Base-by-base conservation (phyloP, 2,113 vertebrate genomes). In the Ceyx cyanopectus region DNA sequence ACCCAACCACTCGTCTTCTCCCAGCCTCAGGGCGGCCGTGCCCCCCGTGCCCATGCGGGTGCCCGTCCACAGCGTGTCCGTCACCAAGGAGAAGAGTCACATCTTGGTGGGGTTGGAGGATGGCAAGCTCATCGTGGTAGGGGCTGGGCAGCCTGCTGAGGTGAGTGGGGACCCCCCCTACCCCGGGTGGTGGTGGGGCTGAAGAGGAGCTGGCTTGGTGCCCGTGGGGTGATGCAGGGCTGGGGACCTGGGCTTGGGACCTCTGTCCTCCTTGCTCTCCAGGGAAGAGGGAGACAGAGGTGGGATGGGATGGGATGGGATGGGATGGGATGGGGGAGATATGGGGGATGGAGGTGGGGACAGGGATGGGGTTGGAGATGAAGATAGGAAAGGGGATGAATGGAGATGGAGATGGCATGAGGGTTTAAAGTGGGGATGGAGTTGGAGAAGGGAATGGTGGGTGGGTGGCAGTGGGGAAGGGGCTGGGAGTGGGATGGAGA, bases 71-170 rank as follows among this genome's bases (percentile, higher is more conserved):
- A 98, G 99, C 53, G 98, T 99, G 86, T 98, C 99, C 0, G 97
- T 99, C 96, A 99, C 99, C 80, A 99, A 99, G 96, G 99, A 99
- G 97, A 98, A 88, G 96, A 99, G 99, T 96, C 99, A 99, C 95
- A 98, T 99, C 93, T 96, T 99, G 23, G 98, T 99, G 96, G 99
- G 99, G 29, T 96, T 99, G 80, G 99, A 99, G 85, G 99, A 99
- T 1, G 99, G 99, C 26, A 99, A 99, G 87, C 97, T 99, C 48
- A 99, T 99, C 4, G 99, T 99, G 92, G 99, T 99, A 95, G 98
- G 99, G 41, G 98, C 99, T 1, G 99, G 99, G 73, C 98, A 99
- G 95, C 99, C 99, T 1, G 97, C 98, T 1, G 98, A 99, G 99
- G 99, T 99, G 90, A 98, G 98, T 2, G 1, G 6, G 12, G 7